Conservation (phyloP, 2,113 vertebrate genomes). For the Acrocephalus kingi region DNA sequence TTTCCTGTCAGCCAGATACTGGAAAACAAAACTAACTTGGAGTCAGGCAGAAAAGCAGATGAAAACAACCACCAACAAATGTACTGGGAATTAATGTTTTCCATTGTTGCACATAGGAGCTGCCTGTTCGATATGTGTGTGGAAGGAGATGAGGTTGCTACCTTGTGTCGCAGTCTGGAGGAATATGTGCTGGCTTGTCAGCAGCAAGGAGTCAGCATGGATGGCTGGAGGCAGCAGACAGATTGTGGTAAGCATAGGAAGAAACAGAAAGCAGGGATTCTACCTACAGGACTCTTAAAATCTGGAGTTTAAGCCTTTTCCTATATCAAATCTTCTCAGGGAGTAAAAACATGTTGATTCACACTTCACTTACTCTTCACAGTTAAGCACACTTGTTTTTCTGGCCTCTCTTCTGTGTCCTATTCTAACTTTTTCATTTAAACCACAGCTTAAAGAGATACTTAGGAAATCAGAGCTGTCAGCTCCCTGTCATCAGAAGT, state of each 20-base stretch:
- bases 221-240: constrained; percentile 52
- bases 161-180: constrained; percentile 58
- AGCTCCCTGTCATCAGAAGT: neutral
- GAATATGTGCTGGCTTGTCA: constrained; percentile 61
- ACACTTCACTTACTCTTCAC: neutral
- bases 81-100: neutral
- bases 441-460: neutral
- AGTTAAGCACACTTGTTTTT: neutral
- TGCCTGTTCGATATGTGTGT: constrained; percentile 53
- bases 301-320: neutral
- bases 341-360: neutral
- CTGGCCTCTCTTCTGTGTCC: neutral
- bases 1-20: neutral
- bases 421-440: neutral
- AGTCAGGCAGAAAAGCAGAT: neutral
- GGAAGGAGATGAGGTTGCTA: neutral
- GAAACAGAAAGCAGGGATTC: neutral
- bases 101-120: constrained; percentile 27
- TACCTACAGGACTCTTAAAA: neutral
- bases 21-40: neutral
- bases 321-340: neutral
- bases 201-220: constrained; percentile 28
- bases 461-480: neutral
- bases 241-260: constrained; percentile 37
- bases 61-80: neutral